These are phyloP conservation scores for Sarotherodon lohbergeri DNA, from an alignment of 2,113 vertebrate genomes.

Conservation along the genomic window DNA sequence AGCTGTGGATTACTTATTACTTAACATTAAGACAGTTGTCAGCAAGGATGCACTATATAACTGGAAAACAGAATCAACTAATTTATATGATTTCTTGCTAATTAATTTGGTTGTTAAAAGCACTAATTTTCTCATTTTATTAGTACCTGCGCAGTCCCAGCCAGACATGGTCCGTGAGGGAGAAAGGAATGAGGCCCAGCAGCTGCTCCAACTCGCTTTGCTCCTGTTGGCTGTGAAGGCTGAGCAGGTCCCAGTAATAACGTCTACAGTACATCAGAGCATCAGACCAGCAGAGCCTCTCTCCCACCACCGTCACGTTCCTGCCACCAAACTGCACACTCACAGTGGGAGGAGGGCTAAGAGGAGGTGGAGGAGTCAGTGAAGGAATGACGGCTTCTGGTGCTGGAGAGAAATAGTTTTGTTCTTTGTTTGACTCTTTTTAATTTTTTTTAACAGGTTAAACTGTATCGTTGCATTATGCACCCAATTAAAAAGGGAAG, in stretches of 20 bases:
- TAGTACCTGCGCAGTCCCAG: background rate
- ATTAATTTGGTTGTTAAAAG: background rate
- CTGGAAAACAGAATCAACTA: background rate
- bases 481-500: background rate
- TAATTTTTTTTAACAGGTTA: background rate
- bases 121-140: background rate
- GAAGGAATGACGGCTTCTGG: background rate
- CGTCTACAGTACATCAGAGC: background rate
- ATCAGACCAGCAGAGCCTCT: background rate
- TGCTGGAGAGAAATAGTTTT: background rate
- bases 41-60: background rate
- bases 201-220: background rate
- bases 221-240: background rate
- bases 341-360: fast-evolving
- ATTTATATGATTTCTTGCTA: background rate
- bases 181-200: background rate
- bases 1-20: background rate
- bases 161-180: background rate
- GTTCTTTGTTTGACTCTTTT: background rate
- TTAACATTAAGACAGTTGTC: background rate
- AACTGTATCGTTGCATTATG: background rate
- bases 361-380: fast-evolving
- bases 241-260: background rate
- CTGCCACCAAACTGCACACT: fast-evolving
- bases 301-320: background rate